Conservation (phyloP, 1,140 invertebrate species). For the Dreissena polymorpha region DNA sequence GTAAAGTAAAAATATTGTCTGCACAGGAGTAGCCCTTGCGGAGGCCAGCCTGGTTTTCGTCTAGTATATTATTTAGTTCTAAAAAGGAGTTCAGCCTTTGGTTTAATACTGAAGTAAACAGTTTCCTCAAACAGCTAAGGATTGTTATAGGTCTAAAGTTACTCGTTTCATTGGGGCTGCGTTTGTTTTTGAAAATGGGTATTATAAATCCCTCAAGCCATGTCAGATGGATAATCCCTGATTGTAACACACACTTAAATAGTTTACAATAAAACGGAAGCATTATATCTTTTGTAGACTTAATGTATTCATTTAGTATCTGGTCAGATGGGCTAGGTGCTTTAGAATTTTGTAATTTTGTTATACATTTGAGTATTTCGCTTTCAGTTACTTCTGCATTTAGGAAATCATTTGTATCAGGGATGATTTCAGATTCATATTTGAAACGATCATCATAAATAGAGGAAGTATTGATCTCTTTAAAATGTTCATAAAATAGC, state of each 20-base stretch:
- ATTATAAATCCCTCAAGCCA: conserved; percentile 39
- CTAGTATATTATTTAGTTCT: conserved; percentile 7
- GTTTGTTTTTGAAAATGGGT: conserved; percentile 57
- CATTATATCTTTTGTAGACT: conserved; percentile 23
- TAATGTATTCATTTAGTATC: conserved; percentile 39
- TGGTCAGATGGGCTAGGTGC: conserved; percentile 6
- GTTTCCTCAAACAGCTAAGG: conserved; percentile 51
- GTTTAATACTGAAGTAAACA: conserved; percentile 56
- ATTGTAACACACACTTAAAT: conserved; percentile 27
- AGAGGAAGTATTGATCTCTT: conserved; percentile 4
- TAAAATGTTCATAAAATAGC: conserved; percentile 30
- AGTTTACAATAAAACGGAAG: conserved; percentile 26
- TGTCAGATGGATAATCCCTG: conserved; percentile 12
- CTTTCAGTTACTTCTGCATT: neutral
- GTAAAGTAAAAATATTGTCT: conserved; percentile 13
- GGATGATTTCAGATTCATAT: neutral
- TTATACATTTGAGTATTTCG: conserved; percentile 22
- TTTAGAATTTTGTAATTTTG: conserved; percentile 21
- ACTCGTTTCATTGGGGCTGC: conserved; percentile 7
- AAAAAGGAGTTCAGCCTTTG: conserved; percentile 27
- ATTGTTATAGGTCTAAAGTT: conserved; percentile 55
- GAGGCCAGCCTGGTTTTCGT: conserved; percentile 53
- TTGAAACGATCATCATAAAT: no score
- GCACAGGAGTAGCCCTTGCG: conserved; percentile 5
- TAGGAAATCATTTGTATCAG: neutral